Evolutionary conservation across 2,888 invertebrate species (phyloP), one percentile per base, ranked within the genome.

Genomic region (Cosmia trapezina): DNA sequence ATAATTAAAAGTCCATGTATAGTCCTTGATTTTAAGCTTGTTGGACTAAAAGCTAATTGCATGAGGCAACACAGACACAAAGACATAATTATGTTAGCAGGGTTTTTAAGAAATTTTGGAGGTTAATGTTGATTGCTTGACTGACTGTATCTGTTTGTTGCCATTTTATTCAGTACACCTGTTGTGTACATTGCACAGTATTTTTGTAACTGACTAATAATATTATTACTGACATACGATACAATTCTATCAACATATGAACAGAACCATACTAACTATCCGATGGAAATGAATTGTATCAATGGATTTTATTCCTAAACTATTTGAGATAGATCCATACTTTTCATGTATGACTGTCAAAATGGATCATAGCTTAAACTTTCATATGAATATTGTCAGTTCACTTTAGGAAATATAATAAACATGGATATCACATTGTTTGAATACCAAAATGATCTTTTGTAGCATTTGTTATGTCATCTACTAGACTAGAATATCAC

Each of bases 211-310:
- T 28, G 22, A 19, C 7, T 59, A 37, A 57, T 75, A 66, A 45
- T 45, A 57, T 67, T 65, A 57, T 22, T 22, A 74, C 22, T 22
- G 3, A 64, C 22, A 33, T 43, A 65, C 57, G 5, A 33, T 49
- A 56, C 19, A 47, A 57, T 19, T 57, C 19, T 19, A 57, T 9
- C 7, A 6, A 49, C 22, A 33, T 43, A 56, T 45, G 17, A 64
- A n/a, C 9, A 53, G 51, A 45, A 45, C 1, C 22, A 53, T 14
- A 41, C 1, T 45, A 72, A 14, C 7, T 19, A 33, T 64, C 41
- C 0, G 43, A 19, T 57, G 2, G 9, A 45, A 57, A 63, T 51
- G 0, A 19, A n/a, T 41, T 9, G 19, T 28, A 68, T 49, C 37
- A 47, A 64, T 53, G n/a, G 12, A 59, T 49, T 51, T 9, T 19